Evolutionary conservation across 2,888 invertebrate genomes (phyloP).

Genomic region (Mactromeris polynyma): DNA sequence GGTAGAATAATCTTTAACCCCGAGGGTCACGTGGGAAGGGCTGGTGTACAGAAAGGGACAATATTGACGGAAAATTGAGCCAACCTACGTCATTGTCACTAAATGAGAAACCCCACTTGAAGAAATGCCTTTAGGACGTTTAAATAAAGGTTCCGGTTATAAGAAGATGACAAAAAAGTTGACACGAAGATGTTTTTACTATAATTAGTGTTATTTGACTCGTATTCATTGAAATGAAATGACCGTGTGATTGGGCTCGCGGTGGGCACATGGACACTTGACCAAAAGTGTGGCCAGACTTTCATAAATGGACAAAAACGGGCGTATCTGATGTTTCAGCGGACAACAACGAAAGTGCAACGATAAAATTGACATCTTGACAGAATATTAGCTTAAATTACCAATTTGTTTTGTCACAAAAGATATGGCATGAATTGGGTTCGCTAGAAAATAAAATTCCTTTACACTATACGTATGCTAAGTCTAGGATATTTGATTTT

Average conservation of each 20-base stretch:
- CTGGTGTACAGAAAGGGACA: slow-evolving; percentile 24
- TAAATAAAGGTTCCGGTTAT: slow-evolving; percentile 45
- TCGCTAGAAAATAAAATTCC: neutral
- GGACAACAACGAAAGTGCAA: neutral
- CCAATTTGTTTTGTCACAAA: slow-evolving; percentile 1
- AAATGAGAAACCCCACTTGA: slow-evolving; percentile 24
- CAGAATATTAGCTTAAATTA: slow-evolving; percentile 20
- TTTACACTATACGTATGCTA: neutral
- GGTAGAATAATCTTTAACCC: slow-evolving; percentile 37
- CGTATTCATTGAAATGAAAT: slow-evolving; percentile 47
- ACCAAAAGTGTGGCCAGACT: slow-evolving; percentile 38
- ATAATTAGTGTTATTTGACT: slow-evolving; percentile 68
- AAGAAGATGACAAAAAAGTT: slow-evolving; percentile 44
- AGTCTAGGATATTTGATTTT: no score
- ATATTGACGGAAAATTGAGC: slow-evolving; percentile 47
- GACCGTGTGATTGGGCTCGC: slow-evolving; percentile 33
- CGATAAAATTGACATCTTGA: slow-evolving; percentile 7
- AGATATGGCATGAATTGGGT: neutral
- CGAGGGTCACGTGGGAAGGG: slow-evolving; percentile 46
- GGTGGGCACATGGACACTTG: slow-evolving; percentile 43
- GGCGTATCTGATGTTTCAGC: slow-evolving; percentile 20
- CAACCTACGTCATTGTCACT: slow-evolving; percentile 40
- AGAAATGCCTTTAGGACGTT: slow-evolving; percentile 29
- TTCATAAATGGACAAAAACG: slow-evolving; percentile 36
- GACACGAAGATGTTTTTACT: slow-evolving; percentile 60